Conservation (phyloP, 2,888 invertebrate species). For the Prosopocoilus inquinatus region DNA sequence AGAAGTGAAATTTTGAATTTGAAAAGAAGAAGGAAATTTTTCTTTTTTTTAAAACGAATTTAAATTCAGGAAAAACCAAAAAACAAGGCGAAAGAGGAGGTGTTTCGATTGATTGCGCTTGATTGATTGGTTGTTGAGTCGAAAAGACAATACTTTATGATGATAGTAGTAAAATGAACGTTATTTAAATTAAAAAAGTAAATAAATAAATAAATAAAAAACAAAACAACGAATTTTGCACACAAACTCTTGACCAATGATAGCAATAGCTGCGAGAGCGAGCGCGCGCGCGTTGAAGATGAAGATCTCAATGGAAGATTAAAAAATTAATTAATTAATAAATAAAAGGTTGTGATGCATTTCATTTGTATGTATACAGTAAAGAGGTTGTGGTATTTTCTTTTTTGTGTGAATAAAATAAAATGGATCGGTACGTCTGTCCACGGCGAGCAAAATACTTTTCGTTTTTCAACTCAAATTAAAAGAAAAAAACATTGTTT, state of each 20-base stretch:
- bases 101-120: too few species aligned
- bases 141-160: constrained; percentile 5
- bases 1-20: too few species aligned
- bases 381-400: constrained; percentile 5
- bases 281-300: background rate
- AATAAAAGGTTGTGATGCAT: constrained; percentile 15
- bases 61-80: too few species aligned
- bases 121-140: too few species aligned
- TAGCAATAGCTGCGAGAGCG: background rate
- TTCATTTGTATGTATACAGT: constrained; percentile 1
- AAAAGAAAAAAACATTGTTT: too few species aligned
- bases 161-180: too few species aligned
- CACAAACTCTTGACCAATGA: background rate
- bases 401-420: background rate
- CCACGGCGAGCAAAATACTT: background rate
- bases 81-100: too few species aligned
- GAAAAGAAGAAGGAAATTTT: too few species aligned
- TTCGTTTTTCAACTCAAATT: background rate
- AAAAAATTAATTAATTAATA: background rate
- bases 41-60: too few species aligned
- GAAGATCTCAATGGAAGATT: background rate
- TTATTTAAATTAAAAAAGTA: too few species aligned
- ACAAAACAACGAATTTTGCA: constrained; percentile 2
- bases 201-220: background rate
- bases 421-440: background rate